A percentile compares a stretch with the other conserved stretches of the same genome.
Evolutionary conservation across 2,113 vertebrate species (phyloP).

Genomic region (Piprites chloris): DNA sequence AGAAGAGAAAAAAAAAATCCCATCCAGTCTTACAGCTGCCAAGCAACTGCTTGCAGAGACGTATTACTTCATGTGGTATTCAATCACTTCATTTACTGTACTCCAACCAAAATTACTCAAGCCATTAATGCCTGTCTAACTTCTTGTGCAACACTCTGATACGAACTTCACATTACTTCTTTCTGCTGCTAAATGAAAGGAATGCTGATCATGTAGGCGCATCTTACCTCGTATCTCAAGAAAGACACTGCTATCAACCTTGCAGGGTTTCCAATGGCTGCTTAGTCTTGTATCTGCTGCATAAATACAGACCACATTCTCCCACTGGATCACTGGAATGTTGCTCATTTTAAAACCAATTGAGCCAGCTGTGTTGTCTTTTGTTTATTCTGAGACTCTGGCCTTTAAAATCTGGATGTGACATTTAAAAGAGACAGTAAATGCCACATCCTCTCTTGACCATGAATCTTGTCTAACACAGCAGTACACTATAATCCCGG

Average conservation of each 20-base stretch:
- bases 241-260: background rate
- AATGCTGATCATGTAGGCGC: background rate
- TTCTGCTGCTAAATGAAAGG: background rate
- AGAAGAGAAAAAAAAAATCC: background rate
- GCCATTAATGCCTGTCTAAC: background rate
- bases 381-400: background rate
- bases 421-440: slow-evolving; percentile 28
- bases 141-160: background rate
- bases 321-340: background rate
- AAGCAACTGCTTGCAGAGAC: background rate
- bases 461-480: slow-evolving; percentile 3
- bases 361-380: background rate
- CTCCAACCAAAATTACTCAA: background rate
- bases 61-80: background rate
- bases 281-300: background rate
- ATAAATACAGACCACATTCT: background rate
- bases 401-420: background rate
- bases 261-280: background rate
- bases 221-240: background rate
- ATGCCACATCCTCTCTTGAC: background rate
- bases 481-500: slow-evolving; percentile 10
- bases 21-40: background rate
- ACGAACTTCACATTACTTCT: background rate
- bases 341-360: background rate
- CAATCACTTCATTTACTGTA: background rate